Percentiles rank a stretch among this genome's conserved stretches.
Conservation (phyloP, 2,113 vertebrate species). For the Dasyprocta punctata region DNA sequence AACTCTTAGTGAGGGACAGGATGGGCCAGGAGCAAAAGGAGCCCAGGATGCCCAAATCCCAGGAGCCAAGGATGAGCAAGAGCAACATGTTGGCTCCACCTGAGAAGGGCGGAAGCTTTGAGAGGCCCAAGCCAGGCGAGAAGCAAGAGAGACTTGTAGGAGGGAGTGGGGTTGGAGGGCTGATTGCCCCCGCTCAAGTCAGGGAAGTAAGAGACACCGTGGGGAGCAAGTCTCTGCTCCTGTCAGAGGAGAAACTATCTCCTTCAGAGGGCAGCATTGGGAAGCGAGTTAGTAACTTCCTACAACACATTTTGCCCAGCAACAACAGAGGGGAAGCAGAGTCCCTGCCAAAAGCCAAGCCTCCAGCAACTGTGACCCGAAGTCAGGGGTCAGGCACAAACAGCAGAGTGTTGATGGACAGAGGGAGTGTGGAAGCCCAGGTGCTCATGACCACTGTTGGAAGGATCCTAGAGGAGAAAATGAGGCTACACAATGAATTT, state of each 20-base stretch:
- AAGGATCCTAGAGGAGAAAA: neutral
- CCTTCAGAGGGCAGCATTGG: neutral
- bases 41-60: accelerated
- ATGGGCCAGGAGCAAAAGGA: neutral
- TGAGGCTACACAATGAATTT: neutral
- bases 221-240: neutral
- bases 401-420: accelerated
- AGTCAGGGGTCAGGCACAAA: too few species aligned
- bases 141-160: neutral
- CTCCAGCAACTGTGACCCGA: too few species aligned
- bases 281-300: neutral
- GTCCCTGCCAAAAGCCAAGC: neutral
- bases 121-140: neutral
- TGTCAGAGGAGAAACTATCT: neutral
- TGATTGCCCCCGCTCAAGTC: neutral
- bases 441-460: accelerated
- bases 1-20: accelerated
- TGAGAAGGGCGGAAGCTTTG: neutral
- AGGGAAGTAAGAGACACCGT: neutral
- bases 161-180: neutral
- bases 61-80: neutral
- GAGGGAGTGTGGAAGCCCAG: accelerated
- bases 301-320: neutral
- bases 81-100: neutral
- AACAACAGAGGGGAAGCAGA: neutral